phyloP scores from a whole-genome alignment of 2,113 vertebrate genomes.

The Calypte anna region DNA sequence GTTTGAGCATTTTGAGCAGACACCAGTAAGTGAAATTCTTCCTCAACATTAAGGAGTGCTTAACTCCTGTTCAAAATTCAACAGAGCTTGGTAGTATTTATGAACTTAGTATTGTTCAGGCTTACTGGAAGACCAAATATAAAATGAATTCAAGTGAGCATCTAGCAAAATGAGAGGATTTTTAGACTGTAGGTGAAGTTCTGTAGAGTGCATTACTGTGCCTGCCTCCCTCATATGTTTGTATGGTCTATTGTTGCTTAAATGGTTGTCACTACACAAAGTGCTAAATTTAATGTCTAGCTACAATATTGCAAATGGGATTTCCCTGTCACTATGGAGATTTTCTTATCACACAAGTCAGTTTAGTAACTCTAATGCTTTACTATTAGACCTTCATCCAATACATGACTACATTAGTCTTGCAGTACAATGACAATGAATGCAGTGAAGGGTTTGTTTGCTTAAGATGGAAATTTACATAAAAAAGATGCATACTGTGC shows the following conservation, averaged over 20 bases:
- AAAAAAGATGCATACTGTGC: not conserved
- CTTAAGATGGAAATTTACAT: not conserved
- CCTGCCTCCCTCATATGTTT: not conserved
- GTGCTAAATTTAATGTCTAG: not conserved
- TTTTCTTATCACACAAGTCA: not conserved
- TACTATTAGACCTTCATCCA: not conserved
- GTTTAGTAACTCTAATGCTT: not conserved
- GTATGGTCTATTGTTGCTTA: not conserved
- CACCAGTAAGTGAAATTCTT: not conserved
- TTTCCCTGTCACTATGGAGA: not conserved
- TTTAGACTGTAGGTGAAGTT: not conserved
- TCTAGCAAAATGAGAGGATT: not conserved
- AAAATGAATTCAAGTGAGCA: not conserved
- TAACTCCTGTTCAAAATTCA: not conserved
- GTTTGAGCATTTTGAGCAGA: conserved; percentile 7
- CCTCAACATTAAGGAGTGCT: not conserved
- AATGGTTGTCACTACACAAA: not conserved
- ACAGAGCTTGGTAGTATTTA: not conserved
- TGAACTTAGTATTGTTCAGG: not conserved
- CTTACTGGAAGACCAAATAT: not conserved
- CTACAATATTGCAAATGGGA: not conserved
- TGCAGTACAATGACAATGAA: not conserved
- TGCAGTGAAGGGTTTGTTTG: not conserved
- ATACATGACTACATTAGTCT: not conserved
- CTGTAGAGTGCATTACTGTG: not conserved